A percentile compares a stretch with the other conserved stretches of the same genome.
These are phyloP conservation scores for Prolemur simus DNA, from an alignment of 2,113 vertebrate species.

Conservation along the genomic window DNA sequence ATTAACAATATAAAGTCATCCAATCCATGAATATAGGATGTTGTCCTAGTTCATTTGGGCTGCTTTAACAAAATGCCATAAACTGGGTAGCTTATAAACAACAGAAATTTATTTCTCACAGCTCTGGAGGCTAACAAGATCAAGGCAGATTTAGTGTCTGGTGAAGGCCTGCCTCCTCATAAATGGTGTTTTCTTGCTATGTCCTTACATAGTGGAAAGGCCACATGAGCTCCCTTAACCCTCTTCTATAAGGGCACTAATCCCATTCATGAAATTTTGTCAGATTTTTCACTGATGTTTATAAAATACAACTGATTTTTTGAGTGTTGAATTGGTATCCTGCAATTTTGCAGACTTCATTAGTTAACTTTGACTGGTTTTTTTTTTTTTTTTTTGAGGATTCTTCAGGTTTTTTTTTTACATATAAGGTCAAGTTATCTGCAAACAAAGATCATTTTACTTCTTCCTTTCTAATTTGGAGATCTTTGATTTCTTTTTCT, in stretches of 20 bases:
- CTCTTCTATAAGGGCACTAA: neutral
- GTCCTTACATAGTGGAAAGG: neutral
- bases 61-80: neutral
- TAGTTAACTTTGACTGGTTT: neutral
- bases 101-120: neutral
- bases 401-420: neutral
- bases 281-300: neutral
- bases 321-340: neutral
- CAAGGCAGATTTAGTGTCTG: neutral
- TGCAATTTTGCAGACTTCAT: neutral
- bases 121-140: neutral
- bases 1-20: neutral
- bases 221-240: neutral
- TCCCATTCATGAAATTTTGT: neutral
- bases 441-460: neutral
- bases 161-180: neutral
- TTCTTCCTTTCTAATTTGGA: neutral
- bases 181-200: neutral
- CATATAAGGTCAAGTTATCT: neutral
- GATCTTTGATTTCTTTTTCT: neutral
- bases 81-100: neutral
- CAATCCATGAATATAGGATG: neutral
- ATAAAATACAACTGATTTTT: neutral
- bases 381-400: neutral
- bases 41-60: neutral